These are phyloP conservation scores for Psilanteris sp. DNA, from an alignment of 1,140 invertebrate species.

Conservation along the genomic window DNA sequence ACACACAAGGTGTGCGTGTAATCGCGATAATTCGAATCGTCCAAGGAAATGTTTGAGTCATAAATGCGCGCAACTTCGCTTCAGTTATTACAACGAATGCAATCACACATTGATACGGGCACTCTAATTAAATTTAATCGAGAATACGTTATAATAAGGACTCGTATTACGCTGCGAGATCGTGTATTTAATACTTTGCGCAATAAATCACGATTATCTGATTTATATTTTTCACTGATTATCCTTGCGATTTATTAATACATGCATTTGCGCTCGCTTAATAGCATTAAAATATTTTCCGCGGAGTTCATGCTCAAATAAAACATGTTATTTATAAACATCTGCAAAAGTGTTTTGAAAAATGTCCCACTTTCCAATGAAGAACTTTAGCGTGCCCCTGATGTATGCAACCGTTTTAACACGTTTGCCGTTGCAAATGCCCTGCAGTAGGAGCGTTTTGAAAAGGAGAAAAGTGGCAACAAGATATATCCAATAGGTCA, in stretches of 20 bases:
- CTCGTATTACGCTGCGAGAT: background rate
- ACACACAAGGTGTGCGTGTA: background rate
- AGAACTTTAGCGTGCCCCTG: no score
- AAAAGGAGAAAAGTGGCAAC: no score
- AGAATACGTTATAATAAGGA: background rate
- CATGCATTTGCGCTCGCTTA: no score
- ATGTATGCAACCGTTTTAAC: no score
- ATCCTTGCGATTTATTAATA: background rate
- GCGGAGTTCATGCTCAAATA: no score
- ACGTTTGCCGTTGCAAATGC: no score
- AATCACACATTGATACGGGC: slow-evolving; percentile 7
- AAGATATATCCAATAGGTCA: no score
- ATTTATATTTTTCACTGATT: slow-evolving; percentile 1
- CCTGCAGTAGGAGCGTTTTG: no score
- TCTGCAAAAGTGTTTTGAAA: no score
- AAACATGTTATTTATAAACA: no score
- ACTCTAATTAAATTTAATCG: slow-evolving; percentile 11
- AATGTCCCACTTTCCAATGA: no score
- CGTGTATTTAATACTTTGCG: background rate
- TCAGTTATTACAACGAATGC: slow-evolving; percentile 9
- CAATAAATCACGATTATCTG: background rate
- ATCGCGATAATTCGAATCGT: slow-evolving; percentile 24
- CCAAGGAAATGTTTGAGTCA: slow-evolving; percentile 27
- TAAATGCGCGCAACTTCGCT: background rate
- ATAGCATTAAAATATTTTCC: no score